Conservation (phyloP, 1,140 invertebrate species). For the Spodoptera litura region DNA sequence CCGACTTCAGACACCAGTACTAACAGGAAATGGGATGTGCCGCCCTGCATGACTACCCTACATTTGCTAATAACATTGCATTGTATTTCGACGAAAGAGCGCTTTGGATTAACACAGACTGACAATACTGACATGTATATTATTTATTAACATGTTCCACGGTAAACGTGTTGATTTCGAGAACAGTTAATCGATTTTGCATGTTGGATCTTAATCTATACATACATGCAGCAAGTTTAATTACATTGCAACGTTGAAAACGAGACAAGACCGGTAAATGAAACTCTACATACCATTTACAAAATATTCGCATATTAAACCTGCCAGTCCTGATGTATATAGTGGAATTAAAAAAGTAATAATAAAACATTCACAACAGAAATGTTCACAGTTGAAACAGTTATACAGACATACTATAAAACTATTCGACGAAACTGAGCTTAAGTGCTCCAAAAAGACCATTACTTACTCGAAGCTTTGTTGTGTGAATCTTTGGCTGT, state of each 20-base stretch:
- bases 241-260: constrained; percentile 30
- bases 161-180: constrained; percentile 29
- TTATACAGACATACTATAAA: constrained; percentile 32
- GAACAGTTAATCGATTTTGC: constrained; percentile 26
- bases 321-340: no score
- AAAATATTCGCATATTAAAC: no score
- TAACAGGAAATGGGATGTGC: constrained; percentile 77
- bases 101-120: constrained; percentile 19
- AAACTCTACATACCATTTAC: background rate
- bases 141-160: constrained; percentile 33
- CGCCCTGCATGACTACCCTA: constrained; percentile 69
- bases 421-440: constrained; percentile 29
- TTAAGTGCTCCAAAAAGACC: constrained; percentile 42
- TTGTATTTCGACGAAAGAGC: constrained; percentile 34
- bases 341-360: background rate
- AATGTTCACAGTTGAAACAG: constrained; percentile 4
- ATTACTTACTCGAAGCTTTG: constrained; percentile 50
- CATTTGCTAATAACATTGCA: constrained; percentile 35
- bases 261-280: constrained; percentile 15
- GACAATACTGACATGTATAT: constrained; percentile 35
- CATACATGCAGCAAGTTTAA: constrained; percentile 22
- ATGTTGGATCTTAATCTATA: constrained; percentile 21
- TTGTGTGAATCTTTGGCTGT: constrained; percentile 55
- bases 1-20: constrained; percentile 52
- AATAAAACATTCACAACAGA: background rate